Base-by-base conservation (phyloP, 2,797 vertebrate genomes). In the Phyllotis vaccarum region DNA sequence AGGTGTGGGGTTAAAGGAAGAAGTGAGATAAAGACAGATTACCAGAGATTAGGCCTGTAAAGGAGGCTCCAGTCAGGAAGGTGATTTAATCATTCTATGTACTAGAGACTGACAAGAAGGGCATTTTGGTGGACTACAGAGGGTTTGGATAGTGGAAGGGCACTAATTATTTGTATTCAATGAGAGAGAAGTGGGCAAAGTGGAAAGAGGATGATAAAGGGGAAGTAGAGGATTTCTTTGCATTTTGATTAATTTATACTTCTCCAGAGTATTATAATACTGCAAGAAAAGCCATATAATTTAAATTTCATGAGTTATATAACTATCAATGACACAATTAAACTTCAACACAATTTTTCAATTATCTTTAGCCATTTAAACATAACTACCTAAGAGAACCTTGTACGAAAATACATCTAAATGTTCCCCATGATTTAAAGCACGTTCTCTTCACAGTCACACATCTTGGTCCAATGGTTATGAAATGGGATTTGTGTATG, bases 221-320 rank as follows among this genome's bases (percentile, higher is more conserved):
- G 29, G 49, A 46, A 29, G 9, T 54, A 64, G 56, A 92, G 93
- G 52, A 22, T 95, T 93, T 60, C 66, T 83, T 62, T 90, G 76
- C 74, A 89, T 96, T 96, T 93, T 95, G 93, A 95, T 81, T 56
- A 24, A 93, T 68, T 93, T 21, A 17, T 74, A 78, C 81, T 82
- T 95, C 92, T 96, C 92, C 82, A 92, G 80, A 80, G 49, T 97
- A 96, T 74, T 95, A 54, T 72, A 90, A 62, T 80, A 88, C 64
- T 46, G 83, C 85, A 96, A 54, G 74, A 81, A 94, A 76, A 92
- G 72, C 86, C 27, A 89, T 21, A 74, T 43, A 95, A 95, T 97
- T 97, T 91, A 95, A 96, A 96, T 96, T 96, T 91, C 96, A 94
- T 89, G 62, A 93, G 74, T 96, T 93, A 90, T 80, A 86, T 90